These are phyloP conservation scores for Ceyx erithaca DNA, from an alignment of 2,797 vertebrate genomes.

Conservation along the genomic window DNA sequence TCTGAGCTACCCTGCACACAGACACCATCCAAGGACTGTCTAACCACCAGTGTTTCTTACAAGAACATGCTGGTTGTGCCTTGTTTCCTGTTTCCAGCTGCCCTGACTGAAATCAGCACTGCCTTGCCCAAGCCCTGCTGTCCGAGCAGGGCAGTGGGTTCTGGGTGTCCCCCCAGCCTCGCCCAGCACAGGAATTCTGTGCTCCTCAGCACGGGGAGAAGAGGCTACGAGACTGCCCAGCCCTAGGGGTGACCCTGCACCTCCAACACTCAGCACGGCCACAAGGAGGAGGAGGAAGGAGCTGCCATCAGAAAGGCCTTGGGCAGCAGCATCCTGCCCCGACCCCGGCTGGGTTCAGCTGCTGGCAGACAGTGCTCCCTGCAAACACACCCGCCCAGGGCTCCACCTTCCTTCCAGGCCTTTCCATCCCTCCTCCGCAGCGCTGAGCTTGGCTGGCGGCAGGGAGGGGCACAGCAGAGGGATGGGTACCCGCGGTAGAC, in stretches of 20 bases:
- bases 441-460: neutral
- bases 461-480: neutral
- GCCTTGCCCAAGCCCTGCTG: fast-evolving
- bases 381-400: neutral
- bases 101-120: neutral
- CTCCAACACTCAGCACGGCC: neutral
- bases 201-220: neutral
- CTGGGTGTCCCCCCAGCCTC: no score
- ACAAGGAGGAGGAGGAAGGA: neutral
- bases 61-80: neutral
- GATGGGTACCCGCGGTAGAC: no score
- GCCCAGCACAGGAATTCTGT: fast-evolving
- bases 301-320: neutral
- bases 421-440: neutral
- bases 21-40: neutral
- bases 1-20: fast-evolving
- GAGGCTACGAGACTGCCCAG: neutral
- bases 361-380: no score
- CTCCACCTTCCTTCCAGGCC: neutral
- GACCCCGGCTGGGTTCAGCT: no score
- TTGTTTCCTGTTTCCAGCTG: neutral
- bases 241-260: fast-evolving
- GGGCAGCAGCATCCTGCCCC: neutral
- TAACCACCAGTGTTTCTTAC: neutral
- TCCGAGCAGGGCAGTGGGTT: fast-evolving